phyloP scores from a whole-genome alignment of 2,797 vertebrate genomes.

The Microctenopoma stevenorrisi region DNA sequence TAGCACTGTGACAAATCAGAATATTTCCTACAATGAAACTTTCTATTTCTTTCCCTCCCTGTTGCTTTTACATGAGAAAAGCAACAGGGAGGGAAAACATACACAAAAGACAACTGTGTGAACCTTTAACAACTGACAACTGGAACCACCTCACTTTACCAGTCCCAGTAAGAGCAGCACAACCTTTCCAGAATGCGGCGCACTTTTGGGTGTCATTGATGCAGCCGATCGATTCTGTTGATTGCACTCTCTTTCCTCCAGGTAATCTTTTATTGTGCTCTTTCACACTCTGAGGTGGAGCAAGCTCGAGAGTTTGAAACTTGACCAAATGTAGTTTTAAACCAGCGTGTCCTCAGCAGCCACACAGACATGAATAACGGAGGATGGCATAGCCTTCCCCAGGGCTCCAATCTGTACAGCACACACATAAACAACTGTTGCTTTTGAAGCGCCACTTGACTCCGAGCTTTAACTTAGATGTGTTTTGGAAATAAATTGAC shows the following conservation, averaged over 20 bases:
- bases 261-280: background rate
- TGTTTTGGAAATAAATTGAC: slow-evolving; percentile 64
- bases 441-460: slow-evolving; percentile 59
- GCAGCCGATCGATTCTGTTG: background rate
- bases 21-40: background rate
- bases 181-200: background rate
- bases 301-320: slow-evolving; percentile 14
- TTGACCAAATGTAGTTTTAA: slow-evolving; percentile 15
- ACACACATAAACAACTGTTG: slow-evolving; percentile 34
- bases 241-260: background rate
- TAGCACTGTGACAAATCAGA: background rate
- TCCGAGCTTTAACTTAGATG: slow-evolving; percentile 49
- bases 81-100: background rate
- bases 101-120: background rate
- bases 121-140: background rate
- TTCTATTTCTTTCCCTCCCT: background rate
- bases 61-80: background rate
- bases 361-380: slow-evolving; percentile 40
- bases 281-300: background rate
- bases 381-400: slow-evolving; percentile 52
- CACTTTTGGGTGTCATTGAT: background rate
- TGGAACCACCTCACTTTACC: background rate
- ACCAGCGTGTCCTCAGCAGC: slow-evolving; percentile 30
- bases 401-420: slow-evolving; percentile 29
- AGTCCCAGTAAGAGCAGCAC: background rate